Evolutionary conservation across 2,797 vertebrate genomes (phyloP).

Genomic region (Rhinatrema bivittatum): DNA sequence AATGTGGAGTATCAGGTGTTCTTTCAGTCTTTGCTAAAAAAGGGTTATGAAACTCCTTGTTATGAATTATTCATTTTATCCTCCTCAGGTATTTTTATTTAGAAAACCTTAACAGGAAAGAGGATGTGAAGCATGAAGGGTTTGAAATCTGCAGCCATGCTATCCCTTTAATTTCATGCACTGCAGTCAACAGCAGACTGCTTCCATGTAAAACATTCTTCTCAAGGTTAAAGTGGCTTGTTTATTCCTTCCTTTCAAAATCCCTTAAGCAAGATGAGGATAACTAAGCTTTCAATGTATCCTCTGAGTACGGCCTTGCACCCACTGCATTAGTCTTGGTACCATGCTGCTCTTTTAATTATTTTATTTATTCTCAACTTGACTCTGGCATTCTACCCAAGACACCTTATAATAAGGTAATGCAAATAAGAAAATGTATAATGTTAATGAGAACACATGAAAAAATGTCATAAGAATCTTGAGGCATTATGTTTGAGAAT

Average conservation of each 20-base stretch:
- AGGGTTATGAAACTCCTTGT: not conserved
- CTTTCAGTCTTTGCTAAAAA: not conserved
- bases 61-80: slow-evolving; percentile 8
- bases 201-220: not conserved
- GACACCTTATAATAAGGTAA: no score
- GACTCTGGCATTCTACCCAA: no score
- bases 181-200: slow-evolving; percentile 1
- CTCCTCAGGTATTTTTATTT: not conserved
- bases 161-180: not conserved
- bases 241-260: not conserved
- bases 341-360: no score
- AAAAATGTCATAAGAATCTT: no score
- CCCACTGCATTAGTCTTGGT: no score
- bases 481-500: no score
- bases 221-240: slow-evolving; percentile 1
- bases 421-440: no score
- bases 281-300: no score
- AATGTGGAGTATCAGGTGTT: not conserved
- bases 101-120: not conserved
- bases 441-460: no score
- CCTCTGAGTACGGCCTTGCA: no score
- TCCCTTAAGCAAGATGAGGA: no score
- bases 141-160: not conserved
- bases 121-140: not conserved
- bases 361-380: no score